These are phyloP conservation scores for Cyphomyrus discorhynchus DNA, from an alignment of 2,113 vertebrate species.

Conservation along the genomic window DNA sequence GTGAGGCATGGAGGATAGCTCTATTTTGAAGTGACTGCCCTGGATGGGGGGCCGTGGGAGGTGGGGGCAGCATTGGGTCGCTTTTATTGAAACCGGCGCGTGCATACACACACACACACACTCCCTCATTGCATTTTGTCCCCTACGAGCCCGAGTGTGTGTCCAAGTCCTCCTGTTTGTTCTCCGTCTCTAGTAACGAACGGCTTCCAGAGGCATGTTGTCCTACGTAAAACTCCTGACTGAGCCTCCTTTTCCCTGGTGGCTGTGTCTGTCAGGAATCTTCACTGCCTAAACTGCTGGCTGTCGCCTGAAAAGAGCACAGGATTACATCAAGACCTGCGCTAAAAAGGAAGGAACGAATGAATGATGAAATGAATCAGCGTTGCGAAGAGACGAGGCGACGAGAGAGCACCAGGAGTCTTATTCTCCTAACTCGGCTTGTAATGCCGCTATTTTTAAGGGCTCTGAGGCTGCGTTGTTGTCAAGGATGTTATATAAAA, in stretches of 20 bases:
- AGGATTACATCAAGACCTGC: background rate
- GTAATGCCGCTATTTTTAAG: background rate
- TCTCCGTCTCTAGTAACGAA: background rate
- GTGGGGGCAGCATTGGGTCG: background rate
- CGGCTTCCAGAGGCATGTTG: background rate
- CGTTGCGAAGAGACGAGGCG: background rate
- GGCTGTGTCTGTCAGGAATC: background rate
- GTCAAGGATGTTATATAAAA: slow-evolving; percentile 1
- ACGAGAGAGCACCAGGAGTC: background rate
- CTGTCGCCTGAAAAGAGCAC: background rate
- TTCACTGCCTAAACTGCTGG: background rate
- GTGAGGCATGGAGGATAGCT: background rate
- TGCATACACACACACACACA: background rate
- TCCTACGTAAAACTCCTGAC: background rate
- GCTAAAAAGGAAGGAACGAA: background rate
- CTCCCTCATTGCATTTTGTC: background rate
- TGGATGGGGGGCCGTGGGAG: background rate
- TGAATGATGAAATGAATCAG: background rate
- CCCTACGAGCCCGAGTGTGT: background rate
- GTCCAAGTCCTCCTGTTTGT: background rate
- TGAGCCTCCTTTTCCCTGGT: background rate
- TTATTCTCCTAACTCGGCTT: background rate
- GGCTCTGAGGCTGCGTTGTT: background rate
- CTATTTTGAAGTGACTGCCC: background rate
- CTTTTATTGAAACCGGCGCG: background rate